Conservation (phyloP, 2,797 vertebrate genomes). For the Knipowitschia caucasica region DNA sequence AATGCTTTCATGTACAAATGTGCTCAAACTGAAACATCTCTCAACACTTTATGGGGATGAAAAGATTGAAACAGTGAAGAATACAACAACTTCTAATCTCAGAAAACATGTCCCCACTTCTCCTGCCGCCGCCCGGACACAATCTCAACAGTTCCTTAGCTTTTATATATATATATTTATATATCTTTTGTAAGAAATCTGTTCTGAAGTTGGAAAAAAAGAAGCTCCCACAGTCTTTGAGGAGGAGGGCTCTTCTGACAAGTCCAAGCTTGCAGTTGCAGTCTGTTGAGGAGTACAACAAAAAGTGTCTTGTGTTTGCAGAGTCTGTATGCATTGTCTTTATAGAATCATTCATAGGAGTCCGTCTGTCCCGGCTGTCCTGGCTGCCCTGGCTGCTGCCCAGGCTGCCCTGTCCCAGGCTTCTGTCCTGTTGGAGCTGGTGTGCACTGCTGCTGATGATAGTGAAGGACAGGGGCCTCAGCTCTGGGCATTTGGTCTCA, state of each 20-base stretch:
- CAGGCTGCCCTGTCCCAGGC: slow-evolving; percentile 22
- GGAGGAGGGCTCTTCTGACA: slow-evolving; percentile 51
- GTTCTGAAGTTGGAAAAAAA: slow-evolving; percentile 70
- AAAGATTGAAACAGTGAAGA: slow-evolving; percentile 74
- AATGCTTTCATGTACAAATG: slow-evolving; percentile 65
- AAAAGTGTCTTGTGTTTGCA: slow-evolving; percentile 69
- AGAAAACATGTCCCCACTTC: slow-evolving; percentile 63
- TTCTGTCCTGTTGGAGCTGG: slow-evolving; percentile 24
- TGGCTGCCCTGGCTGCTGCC: slow-evolving; percentile 27
- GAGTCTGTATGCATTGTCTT: slow-evolving; percentile 48
- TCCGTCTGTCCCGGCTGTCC: too few relatives aligned
- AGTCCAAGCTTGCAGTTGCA: slow-evolving; percentile 61
- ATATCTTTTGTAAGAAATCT: slow-evolving; percentile 79
- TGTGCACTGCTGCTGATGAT: slow-evolving; percentile 16
- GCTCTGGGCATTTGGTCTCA: slow-evolving; percentile 63
- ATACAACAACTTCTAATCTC: slow-evolving; percentile 76
- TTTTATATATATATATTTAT: slow-evolving; percentile 79
- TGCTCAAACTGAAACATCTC: slow-evolving; percentile 68
- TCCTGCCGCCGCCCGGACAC: slow-evolving; percentile 58
- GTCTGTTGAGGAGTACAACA: slow-evolving; percentile 58
- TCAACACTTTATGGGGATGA: slow-evolving; percentile 67
- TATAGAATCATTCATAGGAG: too few relatives aligned
- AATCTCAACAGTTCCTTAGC: slow-evolving; percentile 73
- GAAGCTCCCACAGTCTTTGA: slow-evolving; percentile 69
- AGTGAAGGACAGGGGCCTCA: slow-evolving; percentile 41